Evolutionary conservation across 2,888 invertebrate genomes (phyloP).

Genomic region (Philhelius pedissequus): DNA sequence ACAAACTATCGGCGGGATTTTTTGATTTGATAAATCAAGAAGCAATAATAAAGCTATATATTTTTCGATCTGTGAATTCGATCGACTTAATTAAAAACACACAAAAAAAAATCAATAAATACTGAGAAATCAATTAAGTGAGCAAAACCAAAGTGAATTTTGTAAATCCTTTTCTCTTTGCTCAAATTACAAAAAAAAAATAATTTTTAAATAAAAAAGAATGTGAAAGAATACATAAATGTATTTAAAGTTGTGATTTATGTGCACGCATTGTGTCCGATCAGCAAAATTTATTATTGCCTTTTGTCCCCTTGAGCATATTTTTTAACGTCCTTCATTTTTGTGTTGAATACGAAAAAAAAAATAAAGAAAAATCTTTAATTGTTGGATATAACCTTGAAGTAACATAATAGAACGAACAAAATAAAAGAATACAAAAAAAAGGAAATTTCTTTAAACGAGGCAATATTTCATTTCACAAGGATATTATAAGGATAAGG

Average conservation of each 20-base stretch:
- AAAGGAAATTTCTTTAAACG: slow-evolving; percentile 41
- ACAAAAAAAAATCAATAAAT: slow-evolving; percentile 15
- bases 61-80: slow-evolving; percentile 20
- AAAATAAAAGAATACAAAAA: not conserved
- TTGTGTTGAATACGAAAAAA: not conserved
- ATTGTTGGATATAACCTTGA: slow-evolving; percentile 59
- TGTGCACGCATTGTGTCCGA: slow-evolving; percentile 62
- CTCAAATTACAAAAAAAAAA: not conserved
- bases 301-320: slow-evolving; percentile 46
- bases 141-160: slow-evolving; percentile 26
- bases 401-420: not conserved
- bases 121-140: slow-evolving; percentile 34
- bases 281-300: slow-evolving; percentile 52
- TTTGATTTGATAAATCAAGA: not conserved
- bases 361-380: slow-evolving; percentile 38
- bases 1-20: slow-evolving; percentile 49
- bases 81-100: slow-evolving; percentile 31
- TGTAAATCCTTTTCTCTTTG: not conserved
- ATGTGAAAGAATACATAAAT: slow-evolving; percentile 15
- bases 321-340: slow-evolving; percentile 25
- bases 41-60: not conserved
- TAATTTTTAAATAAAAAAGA: not conserved
- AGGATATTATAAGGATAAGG: slow-evolving; percentile 43
- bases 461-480: slow-evolving; percentile 63
- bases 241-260: slow-evolving; percentile 58